Base-by-base conservation (phyloP, 2,888 invertebrate species). In the Dasypolia templi region DNA sequence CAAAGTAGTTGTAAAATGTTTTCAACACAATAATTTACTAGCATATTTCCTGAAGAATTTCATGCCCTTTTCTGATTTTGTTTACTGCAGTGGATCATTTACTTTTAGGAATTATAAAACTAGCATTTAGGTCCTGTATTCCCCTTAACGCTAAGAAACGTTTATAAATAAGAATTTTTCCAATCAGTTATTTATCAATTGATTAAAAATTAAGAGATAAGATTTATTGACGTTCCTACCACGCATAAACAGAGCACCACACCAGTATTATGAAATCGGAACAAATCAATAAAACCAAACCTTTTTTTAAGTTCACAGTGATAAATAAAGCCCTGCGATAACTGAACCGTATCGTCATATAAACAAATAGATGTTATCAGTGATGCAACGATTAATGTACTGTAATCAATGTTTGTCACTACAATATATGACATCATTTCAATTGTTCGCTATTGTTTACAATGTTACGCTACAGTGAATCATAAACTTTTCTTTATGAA, bases 351-450 rank as follows among this genome's bases (percentile, higher is more conserved):
- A 76, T 59, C 77, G 55, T 71, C 59, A 42, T 69, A 56, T 63
- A 70, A 19, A 6, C 53, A 44, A 35, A 61, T 32, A 81, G 75
- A 86, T 83, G 11, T 32, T 64, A 84, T 81, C 83, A 46, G 53
- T 51, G 51, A 51, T n/a, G 22, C 51, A 44, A 14, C 46, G 35
- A 75, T 69, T 49, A 59, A 83, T 86, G 19, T 39, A 59, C 32
- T 51, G 63, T 67, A 75, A 75, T 77, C 70, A 72, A 70, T 63
- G 51, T 55, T 64, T 73, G 69, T 56, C 64, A 85, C 46, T 72
- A 61, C 22, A 72, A 69, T 73, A 29, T 42, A 61, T 80, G 69
- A 53, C 62, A 51, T 79, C 22, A 69, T 62, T 77, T 59, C n/a
- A 46, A 39, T 68, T 56, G n/a, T n/a, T 64, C 64, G 22, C 26